phyloP scores from a whole-genome alignment of 2,113 vertebrate species.

The Scatophagus argus region DNA sequence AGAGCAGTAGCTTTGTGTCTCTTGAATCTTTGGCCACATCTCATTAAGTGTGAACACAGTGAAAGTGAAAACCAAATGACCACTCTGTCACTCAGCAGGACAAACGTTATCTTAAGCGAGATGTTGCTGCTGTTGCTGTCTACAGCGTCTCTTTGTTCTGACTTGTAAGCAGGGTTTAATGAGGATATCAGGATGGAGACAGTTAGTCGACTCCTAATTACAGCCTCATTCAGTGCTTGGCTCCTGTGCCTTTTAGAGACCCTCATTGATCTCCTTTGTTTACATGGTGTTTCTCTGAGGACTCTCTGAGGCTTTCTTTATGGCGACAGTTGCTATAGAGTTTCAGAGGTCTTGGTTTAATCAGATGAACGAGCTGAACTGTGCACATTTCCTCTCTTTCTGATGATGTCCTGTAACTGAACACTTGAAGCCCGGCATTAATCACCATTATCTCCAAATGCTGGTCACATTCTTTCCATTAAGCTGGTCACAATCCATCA shows the following conservation, averaged over 20 bases:
- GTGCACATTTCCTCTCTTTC: slow-evolving; percentile 44
- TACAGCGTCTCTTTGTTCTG: slow-evolving; percentile 1
- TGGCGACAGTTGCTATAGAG: slow-evolving; percentile 38
- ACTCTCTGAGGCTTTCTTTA: slow-evolving; percentile 12
- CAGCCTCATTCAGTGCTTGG: slow-evolving; percentile 18
- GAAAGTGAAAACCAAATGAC: no score
- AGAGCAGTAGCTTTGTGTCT: neutral
- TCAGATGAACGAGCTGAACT: slow-evolving; percentile 34
- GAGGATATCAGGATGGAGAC: slow-evolving; percentile 50
- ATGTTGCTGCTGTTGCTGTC: neutral
- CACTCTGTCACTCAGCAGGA: neutral
- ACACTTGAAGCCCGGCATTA: slow-evolving; percentile 42
- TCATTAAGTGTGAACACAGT: neutral
- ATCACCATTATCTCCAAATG: slow-evolving; percentile 43
- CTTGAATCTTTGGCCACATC: neutral
- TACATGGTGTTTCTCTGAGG: slow-evolving; percentile 20
- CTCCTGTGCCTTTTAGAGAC: slow-evolving; percentile 29
- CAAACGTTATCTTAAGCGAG: neutral
- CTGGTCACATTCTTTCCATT: slow-evolving; percentile 35
- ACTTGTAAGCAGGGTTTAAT: slow-evolving; percentile 30
- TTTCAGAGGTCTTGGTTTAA: slow-evolving; percentile 45
- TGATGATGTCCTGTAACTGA: slow-evolving; percentile 53
- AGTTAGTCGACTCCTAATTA: slow-evolving; percentile 28
- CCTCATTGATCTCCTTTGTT: slow-evolving; percentile 48
- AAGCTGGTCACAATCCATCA: slow-evolving; percentile 1